Conservation (phyloP, 2,888 invertebrate genomes). For the Platycheirus albimanus region DNA sequence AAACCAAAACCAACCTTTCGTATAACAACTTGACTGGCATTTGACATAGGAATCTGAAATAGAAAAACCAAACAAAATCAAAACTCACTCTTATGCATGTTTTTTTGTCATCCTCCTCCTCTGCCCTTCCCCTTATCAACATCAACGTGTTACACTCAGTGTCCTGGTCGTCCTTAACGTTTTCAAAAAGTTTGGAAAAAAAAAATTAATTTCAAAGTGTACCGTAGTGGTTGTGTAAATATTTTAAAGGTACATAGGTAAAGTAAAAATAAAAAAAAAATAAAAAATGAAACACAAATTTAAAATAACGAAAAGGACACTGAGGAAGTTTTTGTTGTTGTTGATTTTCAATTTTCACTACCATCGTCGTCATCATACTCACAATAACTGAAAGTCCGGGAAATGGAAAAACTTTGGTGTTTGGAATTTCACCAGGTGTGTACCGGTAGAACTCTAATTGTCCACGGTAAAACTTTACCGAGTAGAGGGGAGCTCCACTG, state of each 20-base stretch:
- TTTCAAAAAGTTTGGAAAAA: slow-evolving; percentile 34
- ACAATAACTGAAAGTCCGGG: slow-evolving; percentile 92
- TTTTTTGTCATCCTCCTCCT: slow-evolving; percentile 7
- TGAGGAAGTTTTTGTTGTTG: slow-evolving; percentile 5
- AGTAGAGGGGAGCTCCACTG: slow-evolving; percentile 89
- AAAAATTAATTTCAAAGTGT: slow-evolving; percentile 46
- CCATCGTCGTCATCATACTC: slow-evolving; percentile 85
- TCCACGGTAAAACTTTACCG: slow-evolving; percentile 94
- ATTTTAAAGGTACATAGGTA: slow-evolving; percentile 4
- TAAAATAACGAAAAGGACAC: slow-evolving; percentile 42
- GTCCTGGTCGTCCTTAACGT: slow-evolving; percentile 19
- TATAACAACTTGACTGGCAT: slow-evolving; percentile 89
- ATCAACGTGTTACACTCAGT: not conserved
- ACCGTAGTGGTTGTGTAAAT: slow-evolving; percentile 30
- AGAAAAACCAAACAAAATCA: slow-evolving; percentile 44
- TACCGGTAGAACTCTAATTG: slow-evolving; percentile 92
- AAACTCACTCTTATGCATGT: slow-evolving; percentile 27
- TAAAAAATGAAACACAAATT: slow-evolving; percentile 22
- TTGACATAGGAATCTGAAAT: slow-evolving; percentile 87
- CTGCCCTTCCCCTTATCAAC: not conserved
- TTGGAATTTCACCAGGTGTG: slow-evolving; percentile 89
- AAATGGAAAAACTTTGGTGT: slow-evolving; percentile 88
- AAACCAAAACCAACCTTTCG: slow-evolving; percentile 87
- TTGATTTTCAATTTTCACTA: not conserved
- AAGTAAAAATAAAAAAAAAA: slow-evolving; percentile 8